A percentile compares a stretch with the other conserved stretches of the same genome.
Evolutionary conservation across 2,888 invertebrate species (phyloP).

Genomic region (Sminthurinus aureus): DNA sequence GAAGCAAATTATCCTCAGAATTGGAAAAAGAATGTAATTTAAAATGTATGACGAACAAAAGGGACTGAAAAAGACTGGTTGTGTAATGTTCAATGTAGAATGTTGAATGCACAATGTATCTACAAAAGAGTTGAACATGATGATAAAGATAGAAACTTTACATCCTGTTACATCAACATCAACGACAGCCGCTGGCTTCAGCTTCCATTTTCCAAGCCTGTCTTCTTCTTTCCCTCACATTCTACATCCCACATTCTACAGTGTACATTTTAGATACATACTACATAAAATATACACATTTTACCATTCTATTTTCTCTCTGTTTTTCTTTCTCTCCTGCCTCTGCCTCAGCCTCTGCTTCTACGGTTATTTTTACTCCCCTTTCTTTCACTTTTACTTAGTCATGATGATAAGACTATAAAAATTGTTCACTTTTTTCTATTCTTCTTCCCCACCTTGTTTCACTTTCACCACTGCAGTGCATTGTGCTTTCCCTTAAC

Average conservation of each 20-base stretch:
- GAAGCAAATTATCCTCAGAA: slow-evolving; percentile 8
- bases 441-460: background rate
- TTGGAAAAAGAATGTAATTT: slow-evolving; percentile 18
- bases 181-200: slow-evolving; percentile 3
- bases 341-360: background rate
- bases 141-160: slow-evolving; percentile 12
- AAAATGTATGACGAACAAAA: background rate
- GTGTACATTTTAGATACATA: too few species aligned
- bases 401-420: slow-evolving; percentile 6
- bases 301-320: slow-evolving; percentile 1
- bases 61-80: background rate
- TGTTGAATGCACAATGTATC: background rate
- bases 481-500: background rate
- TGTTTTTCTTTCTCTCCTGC: slow-evolving; percentile 6
- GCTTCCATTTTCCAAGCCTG: background rate
- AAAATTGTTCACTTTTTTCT: background rate
- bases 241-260: background rate
- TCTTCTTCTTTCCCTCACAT: background rate
- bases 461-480: background rate
- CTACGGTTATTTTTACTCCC: background rate
- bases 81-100: background rate
- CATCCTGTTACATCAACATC: slow-evolving; percentile 1
- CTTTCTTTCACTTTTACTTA: background rate
- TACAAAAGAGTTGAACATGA: background rate
- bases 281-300: background rate